Base-by-base conservation (phyloP, 2,797 vertebrate genomes). In the Knipowitschia caucasica region DNA sequence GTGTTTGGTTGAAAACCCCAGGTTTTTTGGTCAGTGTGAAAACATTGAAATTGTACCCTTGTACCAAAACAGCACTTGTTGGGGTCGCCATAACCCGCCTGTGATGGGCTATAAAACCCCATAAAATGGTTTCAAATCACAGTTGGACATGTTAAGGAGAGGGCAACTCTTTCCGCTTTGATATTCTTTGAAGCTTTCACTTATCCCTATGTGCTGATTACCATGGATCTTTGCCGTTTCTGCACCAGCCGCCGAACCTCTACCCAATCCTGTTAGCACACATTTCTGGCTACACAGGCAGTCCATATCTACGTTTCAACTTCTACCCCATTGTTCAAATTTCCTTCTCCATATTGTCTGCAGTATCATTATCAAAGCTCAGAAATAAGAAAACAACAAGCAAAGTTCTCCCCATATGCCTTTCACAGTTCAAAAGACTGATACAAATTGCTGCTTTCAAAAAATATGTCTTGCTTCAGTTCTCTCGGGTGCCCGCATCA, bases 191-290 rank as follows among this genome's bases (percentile, higher is more conserved):
- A 69, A 71, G 67, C 46, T 45, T 59, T 82, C 69, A 58, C 62
- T 79, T 78, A 78, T 78, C 73, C 67, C 45, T 61, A 57, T 59
- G 75, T 64, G 67, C 56, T 68, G 72, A 85, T 82, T 83, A 78
- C 68, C 49, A 71, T 47, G 63, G 71, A 71, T 75, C 71, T 74
- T 55, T 66, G 35, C 51, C 64, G 62, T 71, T 18, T 46, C 14
- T 24, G 7, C 15, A 11, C 15, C 46, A n/a, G n/a, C 40, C 33
- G 29, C 30, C 33, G 23, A 59, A 84, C 73, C 71, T 73, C 73
- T 56, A 56, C 58, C 64, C 77, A 75, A 66, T 86, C 69, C 15
- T 31, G 30, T 78, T 77, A 83, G 69, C 69, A 63, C 76, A 67
- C 52, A 83, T 83, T 64, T 72, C 56, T 71, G 69, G 56, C 57